These are phyloP conservation scores for Pyrrhia umbra DNA, from an alignment of 2,888 invertebrate species.

Conservation along the genomic window DNA sequence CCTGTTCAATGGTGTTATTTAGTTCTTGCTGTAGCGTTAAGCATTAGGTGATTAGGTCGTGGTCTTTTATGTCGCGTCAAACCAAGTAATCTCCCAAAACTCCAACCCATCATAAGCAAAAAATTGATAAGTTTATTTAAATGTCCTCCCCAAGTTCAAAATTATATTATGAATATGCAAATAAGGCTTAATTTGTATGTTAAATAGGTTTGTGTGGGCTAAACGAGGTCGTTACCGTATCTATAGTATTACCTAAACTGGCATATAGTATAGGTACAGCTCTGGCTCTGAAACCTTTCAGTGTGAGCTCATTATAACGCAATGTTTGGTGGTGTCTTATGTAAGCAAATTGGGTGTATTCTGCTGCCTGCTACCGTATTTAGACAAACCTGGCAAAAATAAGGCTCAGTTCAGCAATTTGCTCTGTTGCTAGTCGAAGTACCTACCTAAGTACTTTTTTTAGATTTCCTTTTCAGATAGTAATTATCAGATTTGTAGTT, in stretches of 20 bases:
- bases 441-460: not conserved
- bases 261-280: too few relatives aligned
- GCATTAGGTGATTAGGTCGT: not conserved
- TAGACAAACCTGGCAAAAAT: slow-evolving; percentile 9
- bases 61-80: not conserved
- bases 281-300: slow-evolving; percentile 44
- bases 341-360: slow-evolving; percentile 52
- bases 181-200: slow-evolving; percentile 39
- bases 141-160: slow-evolving; percentile 3
- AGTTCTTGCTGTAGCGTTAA: too few relatives aligned
- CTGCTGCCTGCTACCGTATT: slow-evolving; percentile 17
- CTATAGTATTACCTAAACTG: slow-evolving; percentile 33
- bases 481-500: too few relatives aligned
- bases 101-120: not conserved
- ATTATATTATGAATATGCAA: slow-evolving; percentile 41
- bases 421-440: not conserved
- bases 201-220: slow-evolving; percentile 25
- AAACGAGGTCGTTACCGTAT: slow-evolving; percentile 20
- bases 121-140: slow-evolving; percentile 10
- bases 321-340: slow-evolving; percentile 36
- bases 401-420: slow-evolving; percentile 15
- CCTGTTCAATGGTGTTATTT: too few relatives aligned
- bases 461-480: too few relatives aligned
- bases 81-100: too few relatives aligned
- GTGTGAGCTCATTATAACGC: slow-evolving; percentile 42